Base-by-base conservation (phyloP, 2,888 invertebrate species). In the Diloba caeruleocephala region DNA sequence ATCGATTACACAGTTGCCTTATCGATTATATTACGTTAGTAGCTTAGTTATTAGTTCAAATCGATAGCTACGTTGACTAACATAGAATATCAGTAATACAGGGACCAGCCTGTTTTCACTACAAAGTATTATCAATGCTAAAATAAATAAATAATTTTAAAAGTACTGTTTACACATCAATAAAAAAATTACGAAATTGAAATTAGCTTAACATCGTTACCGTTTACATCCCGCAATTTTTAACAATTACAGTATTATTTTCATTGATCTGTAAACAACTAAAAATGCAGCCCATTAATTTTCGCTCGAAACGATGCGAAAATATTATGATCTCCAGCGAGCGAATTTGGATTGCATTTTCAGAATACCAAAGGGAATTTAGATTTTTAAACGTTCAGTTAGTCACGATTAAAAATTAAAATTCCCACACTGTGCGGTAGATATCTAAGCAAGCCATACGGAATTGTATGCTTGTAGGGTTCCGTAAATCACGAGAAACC, bases 21-120 rank as follows among this genome's bases (percentile, higher is more conserved):
- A 79, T 71, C 70, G 32, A 61, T 73, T 73, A 72, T 72, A 74
- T 78, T 80, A 78, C 74, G 75, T 77, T 79, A 75, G 58, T 73
- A 60, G 58, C 58, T 76, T 76, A 73, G 34, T 48, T 52, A 62
- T 74, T 55, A 74, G 3, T 74, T 71, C 61, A 74, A 77, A 73
- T 74, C 63, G 66, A 70, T 75, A 56, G 62, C 79, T 80, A 79
- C 75, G 52, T 65, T 66, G 71, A 71, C 73, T 79, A 75, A 76
- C 70, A 75, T 81, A 84, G 79, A 84, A 84, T 86, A 87, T 86
- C 81, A 79, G 77, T 75, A 76, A 79, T 68, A 81, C 87, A 88
- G 89, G 92, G 82, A 87, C 92, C 92, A 90, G 92, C 92, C 92
- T 87, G 91, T 70, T 75, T 78, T 60, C 67, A 74, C 82, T 84